Base-by-base conservation (phyloP, 2,888 invertebrate genomes). In the Sarcophaga caerulescens region DNA sequence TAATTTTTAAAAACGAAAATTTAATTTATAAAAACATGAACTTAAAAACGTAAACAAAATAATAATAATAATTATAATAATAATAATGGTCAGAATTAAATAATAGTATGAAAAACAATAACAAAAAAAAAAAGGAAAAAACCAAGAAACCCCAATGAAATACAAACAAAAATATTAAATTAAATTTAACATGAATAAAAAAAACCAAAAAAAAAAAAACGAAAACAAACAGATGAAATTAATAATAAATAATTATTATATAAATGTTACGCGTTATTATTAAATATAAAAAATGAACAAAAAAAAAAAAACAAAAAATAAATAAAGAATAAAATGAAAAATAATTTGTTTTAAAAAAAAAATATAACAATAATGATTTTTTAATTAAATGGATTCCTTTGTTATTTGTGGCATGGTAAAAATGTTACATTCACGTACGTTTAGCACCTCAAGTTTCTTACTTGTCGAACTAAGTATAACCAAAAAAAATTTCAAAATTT, bases 251-350 rank as follows among this genome's bases (percentile, higher is more conserved):
- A 91, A 92, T 91, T 90, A 92, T 92, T 91, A 92, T 92, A 92
- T 92, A 92, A 93, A 95, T 95, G 95, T 95, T 95, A 95, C 95
- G 95, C 95, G 95, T 95, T 95, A 95, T 95, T 95, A 95, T 95
- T 95, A 95, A 95, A 95, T 95, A 91, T 90, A 92, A 92, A 94
- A 90, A 91, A 95, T 95, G 89, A 90, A 91, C 91, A 92, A 94
- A 89, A 89, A 79, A 73, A 78, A 66, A 52, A 47, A 14, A 52
- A 14, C n/a, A n/a, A n/a, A n/a, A 47, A 11, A 47, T 1, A 47
- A 52, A 52, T 14, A 52, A 80, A 74, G 71, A 87, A 78, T 85
- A 78, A 87, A 83, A 92, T 91, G 91, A 92, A 92, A 82, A 92
- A 91, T 90, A 91, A 92, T 92, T 93, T 93, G 92, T 92, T 92